Evolutionary conservation across 2,797 vertebrate species (phyloP), one percentile per base, ranked within the genome.

Genomic region (Lagothrix lagotricha): DNA sequence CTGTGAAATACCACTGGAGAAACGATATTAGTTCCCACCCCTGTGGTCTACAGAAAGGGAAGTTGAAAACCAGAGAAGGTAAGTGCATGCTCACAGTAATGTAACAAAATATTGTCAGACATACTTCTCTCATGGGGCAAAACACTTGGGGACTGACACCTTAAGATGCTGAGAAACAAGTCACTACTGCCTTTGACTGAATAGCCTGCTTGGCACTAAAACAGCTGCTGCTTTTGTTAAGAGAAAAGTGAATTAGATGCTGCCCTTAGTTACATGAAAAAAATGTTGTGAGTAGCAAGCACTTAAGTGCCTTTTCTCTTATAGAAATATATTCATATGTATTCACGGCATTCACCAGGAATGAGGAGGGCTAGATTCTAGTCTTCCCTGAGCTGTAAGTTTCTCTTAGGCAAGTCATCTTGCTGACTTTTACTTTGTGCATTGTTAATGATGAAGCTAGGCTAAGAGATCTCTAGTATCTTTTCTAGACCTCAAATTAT

Each of bases 401-500:
- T 48, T 54, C 64, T 94, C 44, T 92, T 76, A 26, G 75, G 28
- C 10, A 67, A 96, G 70, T 57, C 20, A 22, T 1, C 28, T 10
- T 11, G 44, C 33, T 52, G 46, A 48, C 48, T 90, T 93, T 67
- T 57, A 88, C 61, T 57, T 82, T 20, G 1, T 7, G 2, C 36
- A 14, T 88, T 54, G 30, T 15, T 86, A 67, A 54, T 76, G 48
- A 57, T 14, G 33, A 67, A 79, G 3, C n/a, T 39, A 39, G 33
- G 15, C 33, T 79, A n/a, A 5, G 30, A 44, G 48, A 57, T 36
- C 7, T 41, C n/a, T 50, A 72, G 0, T n/a, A 52, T 48, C 41
- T 91, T 48, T 61, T 57, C 48, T 48, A 91, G 58, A 91, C 44
- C 52, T 95, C 75, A 76, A 58, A 86, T 93, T 92, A 82, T 36